Conservation (phyloP, 92 coral and sea anemone genomes). For the Diadumene lineata region DNA sequence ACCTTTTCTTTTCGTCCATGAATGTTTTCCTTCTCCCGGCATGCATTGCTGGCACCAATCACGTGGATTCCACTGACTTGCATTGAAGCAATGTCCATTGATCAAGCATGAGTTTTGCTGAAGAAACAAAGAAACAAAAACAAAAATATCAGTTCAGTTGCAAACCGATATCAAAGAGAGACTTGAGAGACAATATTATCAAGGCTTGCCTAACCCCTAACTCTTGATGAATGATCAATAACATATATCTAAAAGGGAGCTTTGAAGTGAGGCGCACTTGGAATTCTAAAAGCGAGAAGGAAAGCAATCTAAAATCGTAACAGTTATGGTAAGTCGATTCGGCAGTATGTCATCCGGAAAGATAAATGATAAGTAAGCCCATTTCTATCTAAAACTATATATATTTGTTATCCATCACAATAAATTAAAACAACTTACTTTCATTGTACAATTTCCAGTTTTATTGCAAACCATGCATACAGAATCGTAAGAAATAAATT, state of each 20-base stretch:
- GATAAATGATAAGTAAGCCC: neutral
- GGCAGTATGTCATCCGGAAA: neutral
- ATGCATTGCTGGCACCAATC: constrained; percentile 67
- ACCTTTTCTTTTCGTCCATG: constrained; percentile 54
- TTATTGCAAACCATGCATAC: constrained; percentile 56
- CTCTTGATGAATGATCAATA: too few relatives aligned
- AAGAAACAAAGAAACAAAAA: neutral
- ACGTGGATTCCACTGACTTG: constrained; percentile 38
- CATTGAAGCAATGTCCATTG: constrained; percentile 53
- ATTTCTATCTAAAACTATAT: neutral
- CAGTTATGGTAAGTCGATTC: too few relatives aligned
- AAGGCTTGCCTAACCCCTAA: too few relatives aligned
- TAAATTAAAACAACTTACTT: constrained; percentile 21
- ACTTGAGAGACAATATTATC: neutral
- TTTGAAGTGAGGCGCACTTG: too few relatives aligned
- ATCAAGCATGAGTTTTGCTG: constrained; percentile 37
- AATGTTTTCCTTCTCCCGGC: constrained; percentile 32
- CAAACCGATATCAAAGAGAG: neutral
- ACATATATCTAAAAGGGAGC: too few relatives aligned
- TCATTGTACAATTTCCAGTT: constrained; percentile 37
- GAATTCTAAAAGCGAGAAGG: too few relatives aligned
- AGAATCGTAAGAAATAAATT: constrained; percentile 62
- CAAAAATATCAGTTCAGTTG: neutral
- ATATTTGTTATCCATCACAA: neutral
- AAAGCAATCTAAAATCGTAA: too few relatives aligned